These are phyloP conservation scores for Trissolcus basalis DNA, from an alignment of 1,140 invertebrate genomes.

Conservation along the genomic window DNA sequence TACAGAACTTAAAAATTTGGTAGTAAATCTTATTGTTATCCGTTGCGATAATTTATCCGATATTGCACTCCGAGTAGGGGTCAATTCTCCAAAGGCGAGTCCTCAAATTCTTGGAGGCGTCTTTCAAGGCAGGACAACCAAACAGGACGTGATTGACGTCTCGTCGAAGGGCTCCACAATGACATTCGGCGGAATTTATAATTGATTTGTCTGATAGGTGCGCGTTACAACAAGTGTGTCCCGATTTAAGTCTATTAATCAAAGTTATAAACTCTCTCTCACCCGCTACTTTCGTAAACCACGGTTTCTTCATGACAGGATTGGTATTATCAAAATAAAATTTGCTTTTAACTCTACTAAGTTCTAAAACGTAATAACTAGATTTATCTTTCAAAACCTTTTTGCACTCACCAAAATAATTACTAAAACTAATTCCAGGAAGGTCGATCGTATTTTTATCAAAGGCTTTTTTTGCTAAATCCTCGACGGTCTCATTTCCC, in stretches of 20 bases:
- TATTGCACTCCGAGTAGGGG: background rate
- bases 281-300: background rate
- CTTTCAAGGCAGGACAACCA: background rate
- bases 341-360: background rate
- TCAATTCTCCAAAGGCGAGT: background rate
- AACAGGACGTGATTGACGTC: background rate
- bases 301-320: background rate
- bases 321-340: background rate
- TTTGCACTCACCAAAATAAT: background rate
- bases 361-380: background rate
- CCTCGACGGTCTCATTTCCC: constrained; percentile 1
- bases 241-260: no score
- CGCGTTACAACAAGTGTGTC: no score
- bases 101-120: background rate
- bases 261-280: no score
- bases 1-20: no score
- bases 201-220: no score
- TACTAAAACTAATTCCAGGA: background rate
- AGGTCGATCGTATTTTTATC: background rate
- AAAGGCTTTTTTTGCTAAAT: background rate
- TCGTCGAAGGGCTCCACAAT: background rate
- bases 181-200: background rate
- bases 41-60: background rate
- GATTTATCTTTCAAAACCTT: background rate
- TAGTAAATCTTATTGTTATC: no score